phyloP scores from a whole-genome alignment of 2,113 vertebrate species.

The Dromaius novaehollandiae region DNA sequence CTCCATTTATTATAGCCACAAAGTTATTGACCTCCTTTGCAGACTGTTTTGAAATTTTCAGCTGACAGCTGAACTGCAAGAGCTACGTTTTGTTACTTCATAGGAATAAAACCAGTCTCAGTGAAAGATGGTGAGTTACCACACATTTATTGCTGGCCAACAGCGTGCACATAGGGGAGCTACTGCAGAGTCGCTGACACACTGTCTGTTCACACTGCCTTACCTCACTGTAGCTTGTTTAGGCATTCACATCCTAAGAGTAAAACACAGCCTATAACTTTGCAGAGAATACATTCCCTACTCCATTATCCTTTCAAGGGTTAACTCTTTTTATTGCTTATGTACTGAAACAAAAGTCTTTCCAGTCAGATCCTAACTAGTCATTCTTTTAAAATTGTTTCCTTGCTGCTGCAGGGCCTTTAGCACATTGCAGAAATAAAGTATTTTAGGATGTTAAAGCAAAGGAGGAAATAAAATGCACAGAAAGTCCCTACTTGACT shows the following conservation, averaged over 20 bases:
- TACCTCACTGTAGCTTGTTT: background rate
- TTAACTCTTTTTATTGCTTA: conserved; percentile 22
- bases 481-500: conserved; percentile 33
- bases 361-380: background rate
- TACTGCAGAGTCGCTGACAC: background rate
- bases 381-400: conserved; percentile 22
- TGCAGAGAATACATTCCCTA: background rate
- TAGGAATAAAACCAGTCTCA: background rate
- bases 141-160: background rate
- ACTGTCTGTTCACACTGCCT: background rate
- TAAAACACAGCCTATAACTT: background rate
- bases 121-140: background rate
- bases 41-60: background rate
- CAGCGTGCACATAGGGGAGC: background rate
- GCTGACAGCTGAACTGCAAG: background rate
- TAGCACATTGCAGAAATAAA: background rate
- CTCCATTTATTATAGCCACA: background rate
- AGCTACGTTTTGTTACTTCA: background rate
- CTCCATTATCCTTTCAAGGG: background rate
- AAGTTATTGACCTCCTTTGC: background rate
- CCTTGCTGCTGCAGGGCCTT: background rate
- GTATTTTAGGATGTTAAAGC: background rate
- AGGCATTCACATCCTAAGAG: background rate
- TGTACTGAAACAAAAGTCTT: conserved; percentile 1
- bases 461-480: background rate